Conservation (phyloP, 1,140 invertebrate genomes). For the Pinna nobilis region DNA sequence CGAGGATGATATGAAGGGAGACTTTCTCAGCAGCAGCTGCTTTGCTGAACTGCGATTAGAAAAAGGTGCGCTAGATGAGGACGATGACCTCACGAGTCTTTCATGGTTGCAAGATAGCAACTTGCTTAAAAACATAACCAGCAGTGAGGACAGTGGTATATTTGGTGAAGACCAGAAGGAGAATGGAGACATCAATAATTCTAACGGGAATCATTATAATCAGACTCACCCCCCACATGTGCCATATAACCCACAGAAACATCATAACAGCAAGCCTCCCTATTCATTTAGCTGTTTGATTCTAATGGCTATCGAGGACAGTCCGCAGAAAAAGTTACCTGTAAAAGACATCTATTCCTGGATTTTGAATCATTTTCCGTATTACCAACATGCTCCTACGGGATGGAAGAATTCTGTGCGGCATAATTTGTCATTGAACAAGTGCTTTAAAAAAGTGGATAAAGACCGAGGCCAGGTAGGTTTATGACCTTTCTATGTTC, state of each 20-base stretch:
- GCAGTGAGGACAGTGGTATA: slow-evolving; percentile 54
- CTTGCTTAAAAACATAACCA: slow-evolving; percentile 81
- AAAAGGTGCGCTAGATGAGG: slow-evolving; percentile 73
- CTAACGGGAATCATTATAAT: slow-evolving; percentile 49
- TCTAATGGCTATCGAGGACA: slow-evolving; percentile 98
- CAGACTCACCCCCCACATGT: slow-evolving; percentile 69
- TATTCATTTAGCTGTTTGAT: slow-evolving; percentile 97
- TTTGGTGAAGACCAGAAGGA: slow-evolving; percentile 68
- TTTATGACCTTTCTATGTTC: no score
- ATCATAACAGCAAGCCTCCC: slow-evolving; percentile 91
- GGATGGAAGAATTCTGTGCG: slow-evolving; percentile 79
- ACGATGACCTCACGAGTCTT: slow-evolving; percentile 91
- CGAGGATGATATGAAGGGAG: slow-evolving; percentile 60
- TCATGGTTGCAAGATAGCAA: slow-evolving; percentile 95
- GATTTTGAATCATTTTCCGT: slow-evolving; percentile 74
- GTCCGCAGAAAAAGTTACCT: slow-evolving; percentile 89
- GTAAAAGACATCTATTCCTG: slow-evolving; percentile 82
- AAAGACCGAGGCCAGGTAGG: slow-evolving; percentile 81
- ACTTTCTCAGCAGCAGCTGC: slow-evolving; percentile 70
- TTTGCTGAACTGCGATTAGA: slow-evolving; percentile 71
- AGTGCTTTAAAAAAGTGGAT: slow-evolving; percentile 78
- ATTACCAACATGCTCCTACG: slow-evolving; percentile 74
- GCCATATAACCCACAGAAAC: slow-evolving; percentile 79
- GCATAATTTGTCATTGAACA: slow-evolving; percentile 78
- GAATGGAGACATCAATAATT: slow-evolving; percentile 51